Evolutionary conservation across 92 coral and sea anemone species (phyloP), one percentile per base, ranked within the genome.

Genomic region (Porites divaricata): DNA sequence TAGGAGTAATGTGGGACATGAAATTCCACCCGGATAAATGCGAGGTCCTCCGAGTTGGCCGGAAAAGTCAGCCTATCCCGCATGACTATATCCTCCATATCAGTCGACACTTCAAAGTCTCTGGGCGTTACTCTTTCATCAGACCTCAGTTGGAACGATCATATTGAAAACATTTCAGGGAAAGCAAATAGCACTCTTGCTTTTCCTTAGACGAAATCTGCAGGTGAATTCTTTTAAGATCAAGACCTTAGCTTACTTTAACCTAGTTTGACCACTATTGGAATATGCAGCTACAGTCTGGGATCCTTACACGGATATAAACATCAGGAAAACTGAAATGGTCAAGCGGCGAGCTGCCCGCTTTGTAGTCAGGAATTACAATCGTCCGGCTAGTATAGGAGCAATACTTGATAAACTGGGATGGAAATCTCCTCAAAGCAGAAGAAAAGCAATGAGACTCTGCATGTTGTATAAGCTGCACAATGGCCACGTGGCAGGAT

Each of bases 1-100:
- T 67, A 15, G 50, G 77, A 73, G 26, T 14, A 49, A 49, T 15
- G 62, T 73, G 58, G 58, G 25, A 73, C 57, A 72, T 72, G 54
- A 54, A 73, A n/a, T 73, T 73, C 58, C 62, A 73, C 62, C 77
- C 58, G 62, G 77, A 73, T 54, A 73, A 73, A 54, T 73, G 77
- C 17, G 77, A 28, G 6, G 21, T 73, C 57, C 61, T 73, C 56
- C 26, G 61, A 28, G 77, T 26, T 73, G 77, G 77, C 57, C 62
- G 22, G 20, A 25, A 73, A 24, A 35, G 76, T 19, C 68, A 63
- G 25, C 68, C n/a, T 22, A 63, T 63, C 20, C 71, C 20, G 71
- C 71, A 53, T 53, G 58, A 53, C 58, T 11, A 53, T 53, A 53
- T 53, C 58, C 58, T 53, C 16, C 58, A 53, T 53, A 53, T 53